phyloP scores from a whole-genome alignment of 2,888 invertebrate genomes.

The Gastrophysa polygoni region DNA sequence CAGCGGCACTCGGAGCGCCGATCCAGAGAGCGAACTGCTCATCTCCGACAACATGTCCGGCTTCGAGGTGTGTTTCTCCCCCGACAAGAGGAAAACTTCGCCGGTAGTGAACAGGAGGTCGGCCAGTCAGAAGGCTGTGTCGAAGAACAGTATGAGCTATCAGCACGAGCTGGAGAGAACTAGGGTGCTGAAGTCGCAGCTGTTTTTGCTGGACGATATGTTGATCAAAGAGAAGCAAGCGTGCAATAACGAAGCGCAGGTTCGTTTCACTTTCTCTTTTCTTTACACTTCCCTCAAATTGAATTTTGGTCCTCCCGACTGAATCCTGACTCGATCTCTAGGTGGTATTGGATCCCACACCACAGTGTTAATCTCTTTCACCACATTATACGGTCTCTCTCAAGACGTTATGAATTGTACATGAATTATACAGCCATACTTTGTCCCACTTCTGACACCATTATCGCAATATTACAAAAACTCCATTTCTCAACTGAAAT shows the following conservation, averaged over 20 bases:
- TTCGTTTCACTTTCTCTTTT: no score
- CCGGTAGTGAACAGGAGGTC: conserved; percentile 50
- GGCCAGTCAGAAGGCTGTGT: conserved; percentile 43
- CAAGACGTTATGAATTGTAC: no score
- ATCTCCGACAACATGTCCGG: conserved; percentile 71
- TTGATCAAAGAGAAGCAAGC: conserved; percentile 52
- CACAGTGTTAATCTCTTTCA: no score
- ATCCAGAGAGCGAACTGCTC: conserved; percentile 78
- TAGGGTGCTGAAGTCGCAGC: conserved; percentile 55
- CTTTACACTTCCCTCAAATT: no score
- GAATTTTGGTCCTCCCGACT: no score
- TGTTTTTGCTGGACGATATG: conserved; percentile 58
- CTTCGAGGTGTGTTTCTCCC: conserved; percentile 60
- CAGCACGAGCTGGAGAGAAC: conserved; percentile 51
- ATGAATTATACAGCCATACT: no score
- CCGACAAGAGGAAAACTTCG: conserved; percentile 52
- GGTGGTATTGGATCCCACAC: no score
- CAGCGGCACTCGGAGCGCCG: conserved; percentile 59
- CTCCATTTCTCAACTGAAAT: no score
- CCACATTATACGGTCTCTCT: no score
- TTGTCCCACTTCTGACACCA: no score
- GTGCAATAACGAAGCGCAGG: conserved; percentile 39
- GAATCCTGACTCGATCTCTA: no score
- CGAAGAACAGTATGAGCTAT: conserved; percentile 42
- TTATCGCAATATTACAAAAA: no score